A percentile compares a stretch with the other conserved stretches of the same genome.
These are phyloP conservation scores for Atherinosoma microstoma DNA, from an alignment of 2,797 vertebrate genomes.

Conservation along the genomic window DNA sequence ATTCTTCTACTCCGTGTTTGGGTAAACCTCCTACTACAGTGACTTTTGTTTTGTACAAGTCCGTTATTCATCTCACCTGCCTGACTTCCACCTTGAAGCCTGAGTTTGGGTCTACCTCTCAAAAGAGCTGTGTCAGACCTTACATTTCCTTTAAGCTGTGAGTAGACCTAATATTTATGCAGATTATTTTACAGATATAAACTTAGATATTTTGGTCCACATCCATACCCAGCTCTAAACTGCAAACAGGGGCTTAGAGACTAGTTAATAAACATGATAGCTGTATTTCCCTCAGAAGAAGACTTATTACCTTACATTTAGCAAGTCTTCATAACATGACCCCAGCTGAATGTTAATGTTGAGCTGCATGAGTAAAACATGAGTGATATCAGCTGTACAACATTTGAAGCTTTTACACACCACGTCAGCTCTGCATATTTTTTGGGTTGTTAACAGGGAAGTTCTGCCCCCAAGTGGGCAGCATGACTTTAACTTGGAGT, in stretches of 20 bases:
- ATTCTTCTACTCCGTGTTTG: no score
- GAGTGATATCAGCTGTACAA: neutral
- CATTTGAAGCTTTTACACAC: neutral
- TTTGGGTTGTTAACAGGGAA: neutral
- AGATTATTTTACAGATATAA: neutral
- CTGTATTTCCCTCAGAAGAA: neutral
- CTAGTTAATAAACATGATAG: neutral
- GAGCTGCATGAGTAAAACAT: neutral
- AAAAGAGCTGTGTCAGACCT: neutral
- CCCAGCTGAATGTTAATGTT: neutral
- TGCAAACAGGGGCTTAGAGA: neutral
- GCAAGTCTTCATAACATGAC: neutral
- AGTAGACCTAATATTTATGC: neutral
- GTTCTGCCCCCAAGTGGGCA: conserved; percentile 5
- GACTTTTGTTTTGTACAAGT: no score
- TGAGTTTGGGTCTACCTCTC: neutral
- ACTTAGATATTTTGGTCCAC: neutral
- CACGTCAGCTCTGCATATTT: neutral
- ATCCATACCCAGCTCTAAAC: conserved; percentile 1
- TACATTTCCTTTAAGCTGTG: neutral
- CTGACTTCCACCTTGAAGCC: neutral
- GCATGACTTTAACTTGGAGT: neutral
- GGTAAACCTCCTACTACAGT: no score
- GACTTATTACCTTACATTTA: neutral
- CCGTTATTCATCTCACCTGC: no score